Percentiles rank a stretch among this genome's conserved stretches.
Evolutionary conservation across 2,113 vertebrate genomes (phyloP).

Genomic region (Odontesthes bonariensis): DNA sequence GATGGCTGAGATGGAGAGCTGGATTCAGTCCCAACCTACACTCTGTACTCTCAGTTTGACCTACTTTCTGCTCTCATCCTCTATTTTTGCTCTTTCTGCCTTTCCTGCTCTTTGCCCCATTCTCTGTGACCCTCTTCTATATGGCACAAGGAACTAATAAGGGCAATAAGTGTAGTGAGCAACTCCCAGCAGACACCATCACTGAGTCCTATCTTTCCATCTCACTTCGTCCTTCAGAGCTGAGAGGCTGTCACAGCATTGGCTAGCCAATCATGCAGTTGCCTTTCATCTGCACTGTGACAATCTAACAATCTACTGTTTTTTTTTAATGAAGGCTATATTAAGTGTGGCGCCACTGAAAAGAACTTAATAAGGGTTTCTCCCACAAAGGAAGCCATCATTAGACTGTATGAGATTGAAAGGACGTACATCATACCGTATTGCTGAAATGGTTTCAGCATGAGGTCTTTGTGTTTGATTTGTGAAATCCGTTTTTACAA

Average conservation of each 20-base stretch:
- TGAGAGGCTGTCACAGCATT: constrained; percentile 35
- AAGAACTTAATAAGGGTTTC: constrained; percentile 60
- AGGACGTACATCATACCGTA: constrained; percentile 29
- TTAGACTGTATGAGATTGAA: constrained; percentile 54
- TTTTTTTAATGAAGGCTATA: constrained; percentile 49
- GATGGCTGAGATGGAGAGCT: constrained; percentile 54
- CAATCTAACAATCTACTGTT: constrained; percentile 53
- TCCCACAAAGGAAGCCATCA: constrained; percentile 49
- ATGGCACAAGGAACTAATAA: constrained; percentile 65
- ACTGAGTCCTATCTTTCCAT: constrained; percentile 47
- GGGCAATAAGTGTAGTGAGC: constrained; percentile 24
- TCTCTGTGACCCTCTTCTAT: constrained; percentile 60
- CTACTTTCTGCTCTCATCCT: constrained; percentile 56
- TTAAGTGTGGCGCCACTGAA: constrained; percentile 60
- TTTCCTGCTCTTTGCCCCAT: constrained; percentile 33
- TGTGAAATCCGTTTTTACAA: constrained; percentile 58
- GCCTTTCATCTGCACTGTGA: constrained; percentile 52
- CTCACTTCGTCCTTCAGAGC: constrained; percentile 46
- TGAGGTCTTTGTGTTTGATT: constrained; percentile 65
- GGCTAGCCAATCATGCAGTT: constrained; percentile 42
- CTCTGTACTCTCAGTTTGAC: constrained; percentile 64
- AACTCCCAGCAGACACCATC: constrained; percentile 35
- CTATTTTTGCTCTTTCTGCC: constrained; percentile 2
- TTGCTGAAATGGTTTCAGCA: constrained; percentile 55
- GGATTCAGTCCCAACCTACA: constrained; percentile 35